phyloP scores from a whole-genome alignment of 2,797 vertebrate genomes.

The Paedocypris micromegethes region DNA sequence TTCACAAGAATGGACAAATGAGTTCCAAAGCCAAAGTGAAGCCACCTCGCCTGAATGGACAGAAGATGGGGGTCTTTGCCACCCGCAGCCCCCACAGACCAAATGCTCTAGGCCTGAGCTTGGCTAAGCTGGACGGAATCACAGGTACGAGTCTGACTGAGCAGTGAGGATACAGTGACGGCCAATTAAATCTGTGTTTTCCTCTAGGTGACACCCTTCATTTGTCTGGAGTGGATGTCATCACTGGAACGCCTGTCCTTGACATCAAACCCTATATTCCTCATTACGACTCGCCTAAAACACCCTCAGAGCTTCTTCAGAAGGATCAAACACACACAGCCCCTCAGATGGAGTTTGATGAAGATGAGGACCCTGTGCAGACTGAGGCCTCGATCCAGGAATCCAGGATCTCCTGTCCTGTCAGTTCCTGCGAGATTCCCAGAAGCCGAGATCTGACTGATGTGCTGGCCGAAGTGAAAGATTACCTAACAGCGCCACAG shows the following conservation, averaged over 20 bases:
- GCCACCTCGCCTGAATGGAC: constrained; percentile 80
- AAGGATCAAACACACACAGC: background rate
- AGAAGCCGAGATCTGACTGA: background rate
- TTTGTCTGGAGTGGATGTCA: constrained; percentile 84
- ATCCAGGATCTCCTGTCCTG: too few relatives aligned
- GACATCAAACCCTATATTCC: constrained; percentile 88
- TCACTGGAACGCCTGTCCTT: constrained; percentile 80
- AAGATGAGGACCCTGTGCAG: constrained; percentile 3
- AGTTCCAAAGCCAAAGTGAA: constrained; percentile 84
- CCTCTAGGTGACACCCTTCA: constrained; percentile 72
- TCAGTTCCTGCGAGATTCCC: background rate
- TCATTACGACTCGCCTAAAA: constrained; percentile 76
- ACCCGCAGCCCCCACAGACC: constrained; percentile 86
- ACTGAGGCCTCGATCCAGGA: too few relatives aligned
- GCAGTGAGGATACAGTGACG: background rate
- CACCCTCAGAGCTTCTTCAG: background rate
- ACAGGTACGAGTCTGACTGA: constrained; percentile 57
- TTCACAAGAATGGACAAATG: constrained; percentile 85
- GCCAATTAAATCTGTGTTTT: background rate
- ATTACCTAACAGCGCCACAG: constrained; percentile 52
- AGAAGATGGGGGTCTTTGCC: constrained; percentile 79
- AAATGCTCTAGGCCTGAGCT: constrained; percentile 79
- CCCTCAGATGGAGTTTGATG: background rate
- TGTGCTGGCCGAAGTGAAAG: constrained; percentile 25
- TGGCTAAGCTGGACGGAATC: constrained; percentile 78